phyloP scores from a whole-genome alignment of 2,797 vertebrate species.

The Potorous gilbertii region DNA sequence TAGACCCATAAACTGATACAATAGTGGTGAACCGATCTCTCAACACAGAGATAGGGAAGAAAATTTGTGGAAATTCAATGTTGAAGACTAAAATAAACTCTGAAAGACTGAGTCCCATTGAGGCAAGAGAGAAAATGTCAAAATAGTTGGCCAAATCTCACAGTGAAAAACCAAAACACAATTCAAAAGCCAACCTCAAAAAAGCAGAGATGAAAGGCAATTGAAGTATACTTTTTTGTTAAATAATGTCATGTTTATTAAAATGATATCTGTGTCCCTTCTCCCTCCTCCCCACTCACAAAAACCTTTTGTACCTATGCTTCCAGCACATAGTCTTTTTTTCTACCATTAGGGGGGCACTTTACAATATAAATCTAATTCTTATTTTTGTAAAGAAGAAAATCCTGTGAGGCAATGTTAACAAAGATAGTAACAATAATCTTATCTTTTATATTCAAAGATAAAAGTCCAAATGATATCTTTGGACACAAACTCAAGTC shows the following conservation, averaged over 20 bases:
- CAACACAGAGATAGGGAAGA: conserved; percentile 55
- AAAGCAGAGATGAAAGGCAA: neutral
- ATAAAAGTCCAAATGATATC: neutral
- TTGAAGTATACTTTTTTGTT: neutral
- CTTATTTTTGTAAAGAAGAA: no score
- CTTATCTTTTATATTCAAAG: neutral
- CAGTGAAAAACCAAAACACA: conserved; percentile 66
- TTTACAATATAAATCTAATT: neutral
- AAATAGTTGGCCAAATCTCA: conserved; percentile 72
- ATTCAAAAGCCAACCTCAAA: conserved; percentile 67
- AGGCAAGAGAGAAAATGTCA: conserved; percentile 76
- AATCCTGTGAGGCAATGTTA: neutral
- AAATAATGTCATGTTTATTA: neutral
- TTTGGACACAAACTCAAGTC: neutral
- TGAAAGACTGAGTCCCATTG: conserved; percentile 71
- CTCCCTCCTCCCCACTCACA: no score
- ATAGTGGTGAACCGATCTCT: conserved; percentile 59
- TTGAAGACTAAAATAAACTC: conserved; percentile 76
- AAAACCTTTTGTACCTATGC: neutral
- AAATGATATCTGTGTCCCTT: neutral
- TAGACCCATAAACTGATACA: conserved; percentile 32
- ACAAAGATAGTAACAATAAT: neutral
- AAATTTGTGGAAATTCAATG: conserved; percentile 70
- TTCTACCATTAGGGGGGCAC: neutral
- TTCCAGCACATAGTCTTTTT: neutral